These are phyloP conservation scores for Anas platyrhynchos DNA, from an alignment of 2,113 vertebrate genomes.

Conservation along the genomic window DNA sequence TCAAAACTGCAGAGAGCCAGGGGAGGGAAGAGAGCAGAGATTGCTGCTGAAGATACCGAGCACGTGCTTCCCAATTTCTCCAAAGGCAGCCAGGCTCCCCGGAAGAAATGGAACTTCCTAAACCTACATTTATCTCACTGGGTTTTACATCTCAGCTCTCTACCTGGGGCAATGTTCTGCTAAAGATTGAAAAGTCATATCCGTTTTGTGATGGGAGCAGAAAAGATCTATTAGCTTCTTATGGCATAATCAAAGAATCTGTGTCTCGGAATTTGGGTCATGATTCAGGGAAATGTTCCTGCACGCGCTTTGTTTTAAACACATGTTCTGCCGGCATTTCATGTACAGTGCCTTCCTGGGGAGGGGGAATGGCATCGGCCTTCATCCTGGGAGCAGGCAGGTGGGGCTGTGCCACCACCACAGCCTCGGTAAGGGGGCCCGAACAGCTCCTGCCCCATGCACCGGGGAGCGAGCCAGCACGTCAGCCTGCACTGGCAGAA, in stretches of 20 bases:
- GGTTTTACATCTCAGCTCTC: slow-evolving; percentile 37
- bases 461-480: not conserved
- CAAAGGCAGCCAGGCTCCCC: not conserved
- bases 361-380: not conserved
- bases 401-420: not conserved
- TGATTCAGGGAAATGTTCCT: slow-evolving; percentile 58
- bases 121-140: slow-evolving; percentile 41
- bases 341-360: not conserved
- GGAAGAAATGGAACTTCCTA: not conserved
- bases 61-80: not conserved
- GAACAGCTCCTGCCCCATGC: not conserved
- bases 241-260: slow-evolving; percentile 50
- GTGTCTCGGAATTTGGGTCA: slow-evolving; percentile 62
- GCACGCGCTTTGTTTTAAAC: slow-evolving; percentile 17
- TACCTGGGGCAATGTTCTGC: slow-evolving; percentile 33
- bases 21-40: not conserved
- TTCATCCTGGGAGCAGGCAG: rapidly evolving
- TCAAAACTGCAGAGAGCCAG: not conserved
- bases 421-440: not conserved
- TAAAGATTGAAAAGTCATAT: slow-evolving; percentile 34
- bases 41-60: not conserved
- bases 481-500: rapidly evolving
- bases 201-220: not conserved
- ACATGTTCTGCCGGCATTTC: slow-evolving; percentile 24
- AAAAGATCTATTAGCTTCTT: slow-evolving; percentile 60